These are phyloP conservation scores for Arctocebus calabarensis DNA, from an alignment of 2,797 vertebrate species.

Conservation along the genomic window DNA sequence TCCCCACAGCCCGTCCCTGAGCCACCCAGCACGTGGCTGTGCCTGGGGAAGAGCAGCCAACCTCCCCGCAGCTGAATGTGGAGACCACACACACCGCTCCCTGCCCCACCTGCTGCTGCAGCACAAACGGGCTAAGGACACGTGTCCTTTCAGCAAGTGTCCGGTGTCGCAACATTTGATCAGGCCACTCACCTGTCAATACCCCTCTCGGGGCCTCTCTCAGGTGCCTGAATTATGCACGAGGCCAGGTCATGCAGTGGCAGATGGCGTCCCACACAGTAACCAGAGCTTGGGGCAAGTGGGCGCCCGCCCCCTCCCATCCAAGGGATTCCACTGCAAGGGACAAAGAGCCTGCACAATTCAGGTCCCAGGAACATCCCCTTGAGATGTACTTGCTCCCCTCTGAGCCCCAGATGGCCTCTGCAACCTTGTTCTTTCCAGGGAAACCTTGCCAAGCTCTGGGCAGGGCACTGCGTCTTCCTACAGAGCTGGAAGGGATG, in stretches of 20 bases:
- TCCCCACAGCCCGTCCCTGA: accelerated
- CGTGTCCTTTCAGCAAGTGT: not conserved
- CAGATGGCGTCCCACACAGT: slow-evolving; percentile 14
- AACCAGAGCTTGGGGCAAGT: slow-evolving; percentile 32
- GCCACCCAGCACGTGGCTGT: not conserved
- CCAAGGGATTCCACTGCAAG: not conserved
- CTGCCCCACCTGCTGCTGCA: not conserved
- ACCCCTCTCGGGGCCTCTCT: not conserved
- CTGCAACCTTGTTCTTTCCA: not conserved
- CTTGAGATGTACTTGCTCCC: not conserved
- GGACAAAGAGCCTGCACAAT: not conserved
- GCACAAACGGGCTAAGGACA: not conserved
- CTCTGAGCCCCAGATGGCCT: slow-evolving; percentile 2
- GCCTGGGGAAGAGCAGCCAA: not conserved
- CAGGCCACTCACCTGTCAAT: not conserved
- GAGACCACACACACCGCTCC: not conserved
- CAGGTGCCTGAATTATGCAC: slow-evolving; percentile 75
- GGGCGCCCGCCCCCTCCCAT: not conserved
- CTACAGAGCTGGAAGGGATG: accelerated
- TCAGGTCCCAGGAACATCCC: not conserved
- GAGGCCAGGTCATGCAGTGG: not conserved
- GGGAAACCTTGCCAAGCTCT: not conserved
- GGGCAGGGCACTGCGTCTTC: accelerated
- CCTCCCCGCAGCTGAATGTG: accelerated
- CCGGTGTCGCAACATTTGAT: slow-evolving; percentile 42